Conservation (phyloP, 2,888 invertebrate species). For the Meliscaeva auricollis region DNA sequence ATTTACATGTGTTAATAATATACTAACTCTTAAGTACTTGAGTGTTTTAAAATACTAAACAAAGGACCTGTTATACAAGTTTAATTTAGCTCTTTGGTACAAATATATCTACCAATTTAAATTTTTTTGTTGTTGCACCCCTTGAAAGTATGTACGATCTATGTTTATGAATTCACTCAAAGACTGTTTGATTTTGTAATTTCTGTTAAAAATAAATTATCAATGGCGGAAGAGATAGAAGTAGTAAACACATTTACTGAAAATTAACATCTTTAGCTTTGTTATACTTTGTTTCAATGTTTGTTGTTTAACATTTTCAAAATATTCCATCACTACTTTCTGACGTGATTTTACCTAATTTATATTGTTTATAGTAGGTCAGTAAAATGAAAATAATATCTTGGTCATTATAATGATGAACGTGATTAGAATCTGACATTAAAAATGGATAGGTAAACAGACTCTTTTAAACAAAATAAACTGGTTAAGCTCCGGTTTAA, state of each 20-base stretch:
- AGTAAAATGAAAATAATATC: slow-evolving; percentile 3
- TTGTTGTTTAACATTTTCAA: not conserved
- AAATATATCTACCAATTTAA: too few relatives aligned
- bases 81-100: too few relatives aligned
- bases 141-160: too few relatives aligned
- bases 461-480: not conserved
- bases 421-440: slow-evolving; percentile 7
- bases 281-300: not conserved
- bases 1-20: too few relatives aligned
- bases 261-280: slow-evolving; percentile 1
- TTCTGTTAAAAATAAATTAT: too few relatives aligned
- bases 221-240: not conserved
- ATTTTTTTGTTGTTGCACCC: too few relatives aligned
- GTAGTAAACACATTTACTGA: not conserved
- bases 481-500: slow-evolving; percentile 1
- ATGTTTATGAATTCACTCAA: too few relatives aligned
- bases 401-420: not conserved
- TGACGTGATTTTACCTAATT: slow-evolving; percentile 4
- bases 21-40: too few relatives aligned
- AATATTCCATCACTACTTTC: slow-evolving; percentile 1
- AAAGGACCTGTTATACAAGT: too few relatives aligned
- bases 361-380: slow-evolving; percentile 18
- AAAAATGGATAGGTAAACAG: not conserved
- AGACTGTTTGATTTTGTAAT: not conserved
- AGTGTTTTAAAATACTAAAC: too few relatives aligned